These are phyloP conservation scores for Sycophaga agraensis DNA, from an alignment of 1,140 invertebrate species.

Conservation along the genomic window DNA sequence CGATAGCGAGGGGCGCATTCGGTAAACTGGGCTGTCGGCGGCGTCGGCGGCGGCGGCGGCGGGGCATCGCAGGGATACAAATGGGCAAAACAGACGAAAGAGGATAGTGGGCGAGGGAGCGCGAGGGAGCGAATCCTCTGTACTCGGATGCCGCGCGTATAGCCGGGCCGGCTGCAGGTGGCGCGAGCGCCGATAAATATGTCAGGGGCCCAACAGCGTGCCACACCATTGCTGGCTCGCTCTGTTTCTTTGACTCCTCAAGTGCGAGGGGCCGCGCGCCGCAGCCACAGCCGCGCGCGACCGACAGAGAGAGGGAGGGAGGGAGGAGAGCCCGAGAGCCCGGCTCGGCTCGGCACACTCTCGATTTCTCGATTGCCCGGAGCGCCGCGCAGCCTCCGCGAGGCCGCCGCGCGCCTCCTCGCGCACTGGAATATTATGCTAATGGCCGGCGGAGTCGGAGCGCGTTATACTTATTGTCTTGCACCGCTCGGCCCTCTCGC, in stretches of 20 bases:
- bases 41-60: slow-evolving; percentile 21
- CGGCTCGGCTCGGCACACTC: too few species aligned
- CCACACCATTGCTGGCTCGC: slow-evolving; percentile 16
- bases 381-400: neutral
- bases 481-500: too few species aligned
- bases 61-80: slow-evolving; percentile 34
- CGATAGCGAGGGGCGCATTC: neutral
- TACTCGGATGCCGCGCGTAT: slow-evolving; percentile 43
- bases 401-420: neutral
- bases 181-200: slow-evolving; percentile 55
- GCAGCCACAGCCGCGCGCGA: neutral
- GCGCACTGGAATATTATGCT: slow-evolving; percentile 46
- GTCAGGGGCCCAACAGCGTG: slow-evolving; percentile 51
- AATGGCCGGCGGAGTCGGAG: slow-evolving; percentile 25
- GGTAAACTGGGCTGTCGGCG: slow-evolving; percentile 34
- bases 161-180: slow-evolving; percentile 49
- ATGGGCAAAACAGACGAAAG: slow-evolving; percentile 39
- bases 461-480: too few species aligned
- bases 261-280: too few species aligned
- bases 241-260: slow-evolving; percentile 22
- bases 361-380: slow-evolving; percentile 19
- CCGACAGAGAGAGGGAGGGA: neutral
- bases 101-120: slow-evolving; percentile 11
- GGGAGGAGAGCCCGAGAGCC: too few species aligned
- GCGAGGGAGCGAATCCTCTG: slow-evolving; percentile 27